Base-by-base conservation (phyloP, 2,113 vertebrate genomes). In the Echinops telfairi region DNA sequence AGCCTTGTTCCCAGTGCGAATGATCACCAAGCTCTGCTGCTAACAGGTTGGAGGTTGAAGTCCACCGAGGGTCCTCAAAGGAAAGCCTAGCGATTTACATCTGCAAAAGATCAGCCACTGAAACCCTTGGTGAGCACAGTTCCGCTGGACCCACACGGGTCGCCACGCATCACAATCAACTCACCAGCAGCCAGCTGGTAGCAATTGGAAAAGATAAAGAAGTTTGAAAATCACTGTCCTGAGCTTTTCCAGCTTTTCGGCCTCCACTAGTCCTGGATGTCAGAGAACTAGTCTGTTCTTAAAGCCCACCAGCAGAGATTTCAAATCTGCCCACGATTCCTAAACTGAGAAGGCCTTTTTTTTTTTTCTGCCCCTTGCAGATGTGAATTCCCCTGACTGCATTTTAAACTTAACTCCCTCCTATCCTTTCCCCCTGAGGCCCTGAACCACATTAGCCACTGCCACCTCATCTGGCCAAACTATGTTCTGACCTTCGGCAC, bases 401-500 rank as follows among this genome's bases (percentile, higher is more conserved):
- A 76, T 83, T 88, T 93, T 90, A 80, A 90, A 93, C 10, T 23
- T 23, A 60, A 53, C 19, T 62, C 83, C 78, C 38, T 89, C 60
- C 83, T 53, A 70, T 76, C 71, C 81, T 86, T 81, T 76, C 92
- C 68, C 62, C 58, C 83, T 91, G 79, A 77, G 0, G 23, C 79
- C n/a, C 38, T 23, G 29, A 94, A 70, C 73, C 53, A 31, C 81
- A 90, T 88, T 91, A 12, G 58, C 64, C 40, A 70, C 36, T 33
- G 36, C 60, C 87, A 89, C 57, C 8, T 6, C 8, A 82, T 47
- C 47, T 76, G 89, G 89, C 68, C 84, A 78, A 81, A 96, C 89
- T 29, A 36, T 76, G 85, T 60, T n/a, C 83, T 95, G 78, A 95
- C 86, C 89, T 92, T 92, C 0, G 0, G 81, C 77, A 88, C 90